Evolutionary conservation across 2,113 vertebrate species (phyloP).

Genomic region (Leucopsar rothschildi): DNA sequence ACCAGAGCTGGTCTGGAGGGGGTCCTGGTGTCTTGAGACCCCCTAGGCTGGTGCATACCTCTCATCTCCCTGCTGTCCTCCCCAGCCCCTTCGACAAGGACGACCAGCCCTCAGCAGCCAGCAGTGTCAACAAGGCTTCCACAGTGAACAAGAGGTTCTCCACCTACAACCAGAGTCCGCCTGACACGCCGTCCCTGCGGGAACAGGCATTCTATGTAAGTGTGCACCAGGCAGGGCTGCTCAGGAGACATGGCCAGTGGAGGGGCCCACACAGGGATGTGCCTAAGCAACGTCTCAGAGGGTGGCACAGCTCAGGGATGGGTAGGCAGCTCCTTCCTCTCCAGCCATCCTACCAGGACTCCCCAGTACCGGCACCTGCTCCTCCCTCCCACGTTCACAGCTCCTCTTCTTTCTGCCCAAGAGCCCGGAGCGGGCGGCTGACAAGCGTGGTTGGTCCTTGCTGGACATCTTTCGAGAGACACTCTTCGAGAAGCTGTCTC

Average conservation of each 20-base stretch:
- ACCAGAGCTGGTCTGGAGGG: background rate
- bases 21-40: background rate
- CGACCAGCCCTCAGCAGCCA: constrained; percentile 83
- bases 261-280: background rate
- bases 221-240: background rate
- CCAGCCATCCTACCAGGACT: background rate
- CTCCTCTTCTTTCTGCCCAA: constrained; percentile 62
- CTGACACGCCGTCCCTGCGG: constrained; percentile 89
- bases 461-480: constrained; percentile 82
- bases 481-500: constrained; percentile 74
- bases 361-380: background rate
- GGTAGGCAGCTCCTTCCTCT: background rate
- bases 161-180: constrained; percentile 91
- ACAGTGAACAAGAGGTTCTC: constrained; percentile 92
- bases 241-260: background rate
- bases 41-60: accelerated
- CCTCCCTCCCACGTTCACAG: background rate
- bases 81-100: constrained; percentile 95
- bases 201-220: constrained; percentile 99
- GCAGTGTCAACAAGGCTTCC: constrained; percentile 87
- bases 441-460: constrained; percentile 77
- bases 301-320: background rate
- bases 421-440: constrained; percentile 35
- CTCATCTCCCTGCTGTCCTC: background rate
- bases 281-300: background rate